Base-by-base conservation (phyloP, 2,797 vertebrate species). In the Pipistrellus pygmaeus region DNA sequence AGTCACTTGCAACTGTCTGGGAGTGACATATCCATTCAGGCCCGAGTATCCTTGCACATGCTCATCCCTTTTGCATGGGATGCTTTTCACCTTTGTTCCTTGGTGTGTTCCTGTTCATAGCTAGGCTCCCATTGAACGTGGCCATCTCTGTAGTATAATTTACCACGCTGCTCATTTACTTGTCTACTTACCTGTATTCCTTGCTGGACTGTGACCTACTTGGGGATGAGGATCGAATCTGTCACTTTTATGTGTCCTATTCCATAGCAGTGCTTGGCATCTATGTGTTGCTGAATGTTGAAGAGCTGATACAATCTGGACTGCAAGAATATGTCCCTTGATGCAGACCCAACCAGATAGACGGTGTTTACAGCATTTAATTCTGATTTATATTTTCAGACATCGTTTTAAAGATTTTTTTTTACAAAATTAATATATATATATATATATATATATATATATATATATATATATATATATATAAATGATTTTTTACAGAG, bases 301-400 rank as follows among this genome's bases (percentile, higher is more conserved):
- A 64, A 85, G 80, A 44, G 48, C 64, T 83, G 77, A 53, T 77
- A 60, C 12, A 93, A 68, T 90, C 66, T 90, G 82, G 23, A 32
- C 77, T 75, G 41, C 6, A 91, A 91, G 86, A 69, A 57, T 69
- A 38, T 94, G 62, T 95, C 91, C 48, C 88, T 62, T 85, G 81
- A 80, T 82, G 66, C 6, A 85, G 71, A 82, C 27, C 92, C 90
- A 94, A 77, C 51, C 6, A 75, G 80, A 41, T 46, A 77, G 82
- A 35, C 82, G 78, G 15, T 17, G 60, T 44, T 88, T 35, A 53
- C 21, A 80, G 69, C 27, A 13, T 8, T 93, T 55, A 41, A 32
- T 72, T 90, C 41, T 89, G 90, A 90, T 75, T 92, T 88, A 41
- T 71, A 69, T 92, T 90, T 96, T 73, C 27, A 85, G 78, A 73